These are phyloP conservation scores for Ianthella basta DNA, from an alignment of 37 sponge, comb jelly and placozoan genomes.

Conservation along the genomic window DNA sequence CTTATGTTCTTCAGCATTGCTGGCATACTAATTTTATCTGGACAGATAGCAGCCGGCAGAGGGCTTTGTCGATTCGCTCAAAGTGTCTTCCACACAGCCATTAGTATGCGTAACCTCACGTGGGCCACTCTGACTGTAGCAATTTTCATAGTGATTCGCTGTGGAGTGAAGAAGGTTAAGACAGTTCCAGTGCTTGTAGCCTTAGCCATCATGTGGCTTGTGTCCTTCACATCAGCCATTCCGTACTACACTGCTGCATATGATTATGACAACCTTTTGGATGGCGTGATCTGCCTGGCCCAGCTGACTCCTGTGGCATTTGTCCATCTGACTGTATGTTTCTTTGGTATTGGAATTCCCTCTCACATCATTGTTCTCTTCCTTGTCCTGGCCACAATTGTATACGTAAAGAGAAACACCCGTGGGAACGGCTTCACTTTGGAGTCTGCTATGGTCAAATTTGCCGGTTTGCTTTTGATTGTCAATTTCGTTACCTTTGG, in stretches of 20 bases:
- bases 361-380: not conserved
- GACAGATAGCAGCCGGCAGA: too few relatives aligned
- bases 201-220: not conserved
- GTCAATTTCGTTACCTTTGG: not conserved
- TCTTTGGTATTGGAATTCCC: not conserved
- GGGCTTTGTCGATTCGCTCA: too few relatives aligned
- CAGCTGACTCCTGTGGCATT: not conserved
- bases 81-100: too few relatives aligned
- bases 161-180: slow-evolving; percentile 6
- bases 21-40: too few relatives aligned
- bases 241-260: not conserved
- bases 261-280: not conserved
- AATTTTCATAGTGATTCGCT: not conserved
- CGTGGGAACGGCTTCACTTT: too few relatives aligned
- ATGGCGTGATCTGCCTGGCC: not conserved
- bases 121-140: not conserved
- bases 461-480: slow-evolving; percentile 6
- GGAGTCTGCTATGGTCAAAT: not conserved
- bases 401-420: slow-evolving; percentile 12
- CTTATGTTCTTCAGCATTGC: too few relatives aligned
- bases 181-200: not conserved
- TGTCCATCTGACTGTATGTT: not conserved
- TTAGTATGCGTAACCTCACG: not conserved
- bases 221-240: not conserved
- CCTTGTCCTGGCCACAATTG: not conserved